phyloP scores from a whole-genome alignment of 2,113 vertebrate species.

The Lagopus muta region DNA sequence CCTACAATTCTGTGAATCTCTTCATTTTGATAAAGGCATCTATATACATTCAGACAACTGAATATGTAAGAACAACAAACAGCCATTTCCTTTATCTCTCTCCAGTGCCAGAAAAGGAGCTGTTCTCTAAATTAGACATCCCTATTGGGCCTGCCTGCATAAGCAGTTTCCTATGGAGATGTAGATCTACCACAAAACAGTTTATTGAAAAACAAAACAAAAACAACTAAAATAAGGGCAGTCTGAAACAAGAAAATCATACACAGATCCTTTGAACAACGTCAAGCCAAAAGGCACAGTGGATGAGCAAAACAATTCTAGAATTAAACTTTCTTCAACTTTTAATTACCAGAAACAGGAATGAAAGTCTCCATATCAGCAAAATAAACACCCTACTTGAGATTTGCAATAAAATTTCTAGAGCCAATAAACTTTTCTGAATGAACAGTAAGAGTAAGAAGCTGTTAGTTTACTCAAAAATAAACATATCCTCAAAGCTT shows the following conservation, averaged over 20 bases:
- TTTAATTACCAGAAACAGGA: background rate
- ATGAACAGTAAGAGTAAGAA: background rate
- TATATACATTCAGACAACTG: background rate
- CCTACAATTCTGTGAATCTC: background rate
- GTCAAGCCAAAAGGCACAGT: background rate
- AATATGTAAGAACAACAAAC: background rate
- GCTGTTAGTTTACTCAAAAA: no score
- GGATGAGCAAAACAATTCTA: background rate
- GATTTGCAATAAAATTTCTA: background rate
- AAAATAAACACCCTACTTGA: background rate
- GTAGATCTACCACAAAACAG: background rate
- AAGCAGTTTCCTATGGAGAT: no score
- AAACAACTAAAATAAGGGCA: background rate
- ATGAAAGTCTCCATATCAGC: background rate
- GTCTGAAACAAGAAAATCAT: background rate
- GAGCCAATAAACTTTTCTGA: background rate
- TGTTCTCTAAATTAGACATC: background rate
- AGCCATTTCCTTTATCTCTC: background rate
- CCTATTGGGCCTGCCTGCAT: background rate
- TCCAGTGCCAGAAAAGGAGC: background rate
- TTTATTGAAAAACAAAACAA: background rate
- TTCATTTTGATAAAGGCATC: background rate
- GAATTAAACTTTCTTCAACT: background rate
- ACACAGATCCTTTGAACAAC: background rate
- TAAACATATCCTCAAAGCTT: background rate